These are phyloP conservation scores for Spilarctia lutea DNA, from an alignment of 2,888 invertebrate genomes.

Conservation along the genomic window DNA sequence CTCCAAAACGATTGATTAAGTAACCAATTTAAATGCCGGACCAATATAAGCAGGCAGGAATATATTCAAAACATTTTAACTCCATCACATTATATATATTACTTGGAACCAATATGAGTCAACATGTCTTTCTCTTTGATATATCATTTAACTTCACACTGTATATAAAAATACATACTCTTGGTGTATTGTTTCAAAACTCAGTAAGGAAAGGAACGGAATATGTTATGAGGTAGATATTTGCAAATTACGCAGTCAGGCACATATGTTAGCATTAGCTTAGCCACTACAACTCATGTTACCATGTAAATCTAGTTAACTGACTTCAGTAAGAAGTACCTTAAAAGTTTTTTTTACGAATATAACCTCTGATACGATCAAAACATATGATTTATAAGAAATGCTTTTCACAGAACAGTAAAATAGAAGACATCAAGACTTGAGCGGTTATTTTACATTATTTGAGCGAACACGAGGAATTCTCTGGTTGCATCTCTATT, in stretches of 20 bases:
- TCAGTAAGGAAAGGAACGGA: constrained; percentile 37
- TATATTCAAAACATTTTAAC: constrained; percentile 14
- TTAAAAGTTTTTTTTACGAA: not conserved
- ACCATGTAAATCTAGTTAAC: constrained; percentile 16
- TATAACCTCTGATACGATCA: not conserved
- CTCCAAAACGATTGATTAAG: not conserved
- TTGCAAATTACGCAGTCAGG: constrained; percentile 39
- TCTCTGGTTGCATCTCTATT: not conserved
- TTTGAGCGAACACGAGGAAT: not conserved
- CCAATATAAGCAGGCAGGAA: constrained; percentile 11
- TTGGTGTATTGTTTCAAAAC: constrained; percentile 23
- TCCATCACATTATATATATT: constrained; percentile 22
- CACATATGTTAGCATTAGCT: constrained; percentile 35
- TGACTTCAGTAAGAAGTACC: not conserved
- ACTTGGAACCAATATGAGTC: constrained; percentile 40
- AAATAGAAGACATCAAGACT: not conserved
- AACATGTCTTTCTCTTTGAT: constrained; percentile 35
- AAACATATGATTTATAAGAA: not conserved
- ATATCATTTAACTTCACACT: constrained; percentile 32
- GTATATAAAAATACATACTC: constrained; percentile 46
- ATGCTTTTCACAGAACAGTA: not conserved
- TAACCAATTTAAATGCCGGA: constrained; percentile 12
- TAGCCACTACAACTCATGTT: constrained; percentile 22
- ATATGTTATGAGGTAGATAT: constrained; percentile 51
- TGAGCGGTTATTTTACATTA: not conserved